These are phyloP conservation scores for Amaurobius ferox DNA, from an alignment of 2,888 invertebrate species.

Conservation along the genomic window DNA sequence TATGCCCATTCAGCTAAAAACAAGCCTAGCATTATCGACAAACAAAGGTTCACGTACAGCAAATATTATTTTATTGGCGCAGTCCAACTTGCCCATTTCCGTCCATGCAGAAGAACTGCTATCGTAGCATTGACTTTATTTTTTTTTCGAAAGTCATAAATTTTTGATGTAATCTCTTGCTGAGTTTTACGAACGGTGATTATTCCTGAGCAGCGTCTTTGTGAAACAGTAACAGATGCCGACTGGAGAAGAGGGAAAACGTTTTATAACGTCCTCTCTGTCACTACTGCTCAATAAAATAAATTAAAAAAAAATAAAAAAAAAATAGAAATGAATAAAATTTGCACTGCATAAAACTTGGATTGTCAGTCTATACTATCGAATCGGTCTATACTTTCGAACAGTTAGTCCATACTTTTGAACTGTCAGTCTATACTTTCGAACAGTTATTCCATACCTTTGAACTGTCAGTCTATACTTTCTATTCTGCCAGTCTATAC, in stretches of 20 bases:
- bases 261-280: neutral
- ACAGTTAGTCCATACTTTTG: too few relatives aligned
- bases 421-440: too few relatives aligned
- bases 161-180: conserved; percentile 36
- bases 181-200: conserved; percentile 45
- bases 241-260: neutral
- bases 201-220: conserved; percentile 13
- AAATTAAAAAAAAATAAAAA: too few relatives aligned
- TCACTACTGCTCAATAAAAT: too few relatives aligned
- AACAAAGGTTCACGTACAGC: conserved; percentile 36
- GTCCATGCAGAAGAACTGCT: neutral
- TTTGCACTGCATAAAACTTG: too few relatives aligned
- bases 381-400: too few relatives aligned
- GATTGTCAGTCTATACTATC: too few relatives aligned
- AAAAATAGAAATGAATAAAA: too few relatives aligned
- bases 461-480: too few relatives aligned
- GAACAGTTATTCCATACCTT: too few relatives aligned
- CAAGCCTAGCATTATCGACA: conserved; percentile 21
- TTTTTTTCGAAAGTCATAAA: conserved; percentile 33
- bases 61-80: conserved; percentile 52
- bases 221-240: conserved; percentile 9
- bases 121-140: neutral
- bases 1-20: neutral
- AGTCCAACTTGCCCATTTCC: conserved; percentile 13
- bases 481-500: too few relatives aligned